Conservation (phyloP, 35 echinoderm and acorn worm species). For the Patiria miniata region DNA sequence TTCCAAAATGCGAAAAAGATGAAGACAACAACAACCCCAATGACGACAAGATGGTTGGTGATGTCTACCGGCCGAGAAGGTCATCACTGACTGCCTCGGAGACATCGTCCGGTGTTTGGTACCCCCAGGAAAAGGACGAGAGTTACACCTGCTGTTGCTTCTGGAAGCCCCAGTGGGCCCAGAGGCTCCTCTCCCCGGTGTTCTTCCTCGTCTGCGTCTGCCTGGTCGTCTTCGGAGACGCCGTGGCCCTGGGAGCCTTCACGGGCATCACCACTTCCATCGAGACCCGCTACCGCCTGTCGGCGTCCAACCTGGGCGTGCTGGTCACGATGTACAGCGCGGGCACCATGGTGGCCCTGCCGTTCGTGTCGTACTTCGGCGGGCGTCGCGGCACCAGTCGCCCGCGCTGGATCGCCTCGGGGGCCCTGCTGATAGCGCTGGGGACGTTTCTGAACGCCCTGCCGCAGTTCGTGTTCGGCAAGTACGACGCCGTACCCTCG, state of each 20-base stretch:
- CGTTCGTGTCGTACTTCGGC: slow-evolving; percentile 27
- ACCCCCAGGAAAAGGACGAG: neutral
- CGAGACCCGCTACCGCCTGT: slow-evolving; percentile 32
- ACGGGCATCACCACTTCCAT: slow-evolving; percentile 9
- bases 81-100: too few relatives aligned
- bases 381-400: slow-evolving; percentile 18
- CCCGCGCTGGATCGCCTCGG: slow-evolving; percentile 31
- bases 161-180: neutral
- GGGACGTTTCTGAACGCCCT: slow-evolving; percentile 16
- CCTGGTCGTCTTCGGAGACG: slow-evolving; percentile 27
- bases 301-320: neutral
- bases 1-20: too few relatives aligned
- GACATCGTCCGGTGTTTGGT: too few relatives aligned
- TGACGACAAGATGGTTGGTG: too few relatives aligned
- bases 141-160: neutral
- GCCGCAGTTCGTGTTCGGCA: slow-evolving; percentile 19
- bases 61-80: too few relatives aligned
- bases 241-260: neutral
- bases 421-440: slow-evolving; percentile 11
- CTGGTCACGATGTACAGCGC: slow-evolving; percentile 20
- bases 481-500: neutral
- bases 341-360: slow-evolving; percentile 1
- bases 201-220: slow-evolving; percentile 33
- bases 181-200: neutral
- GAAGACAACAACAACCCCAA: too few relatives aligned